These are phyloP conservation scores for Parazoanthus darwini DNA, from an alignment of 92 coral and sea anemone species.

Conservation along the genomic window DNA sequence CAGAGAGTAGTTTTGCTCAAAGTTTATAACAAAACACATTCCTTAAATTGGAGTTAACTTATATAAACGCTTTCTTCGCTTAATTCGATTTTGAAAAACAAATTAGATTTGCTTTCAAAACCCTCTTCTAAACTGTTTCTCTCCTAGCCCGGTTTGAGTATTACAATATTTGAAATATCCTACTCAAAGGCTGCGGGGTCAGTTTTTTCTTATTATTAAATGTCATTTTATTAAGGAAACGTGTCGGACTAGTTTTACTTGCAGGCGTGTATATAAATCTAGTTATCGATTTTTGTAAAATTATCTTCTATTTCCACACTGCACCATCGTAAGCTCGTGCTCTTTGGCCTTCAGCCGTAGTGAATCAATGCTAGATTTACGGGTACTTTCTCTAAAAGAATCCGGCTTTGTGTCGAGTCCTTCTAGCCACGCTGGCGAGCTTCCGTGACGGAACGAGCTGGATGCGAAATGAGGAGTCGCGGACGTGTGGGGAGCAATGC, in stretches of 20 bases:
- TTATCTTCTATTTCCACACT: conserved; percentile 50
- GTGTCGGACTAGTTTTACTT: not conserved
- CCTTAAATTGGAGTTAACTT: not conserved
- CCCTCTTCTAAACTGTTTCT: not conserved
- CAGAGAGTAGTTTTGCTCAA: not conserved
- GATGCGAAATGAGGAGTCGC: conserved; percentile 11
- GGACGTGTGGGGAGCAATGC: conserved; percentile 1
- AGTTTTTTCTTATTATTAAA: not conserved
- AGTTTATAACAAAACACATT: not conserved
- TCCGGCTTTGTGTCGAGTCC: conserved; percentile 35
- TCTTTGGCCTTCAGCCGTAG: conserved; percentile 94
- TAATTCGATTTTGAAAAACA: not conserved
- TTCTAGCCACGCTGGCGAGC: conserved; percentile 30
- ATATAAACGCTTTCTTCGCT: not conserved
- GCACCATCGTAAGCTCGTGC: conserved; percentile 80
- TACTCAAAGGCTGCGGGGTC: too few species aligned
- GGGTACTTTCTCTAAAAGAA: conserved; percentile 53
- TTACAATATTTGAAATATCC: not conserved
- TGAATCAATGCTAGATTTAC: conserved; percentile 90
- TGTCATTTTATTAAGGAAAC: not conserved
- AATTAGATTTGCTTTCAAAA: conserved; percentile 12
- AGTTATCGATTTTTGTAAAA: not conserved
- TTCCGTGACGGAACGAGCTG: conserved; percentile 30
- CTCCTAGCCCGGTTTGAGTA: not conserved
- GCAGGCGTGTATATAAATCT: not conserved